Percentiles rank a stretch among this genome's conserved stretches.
These are phyloP conservation scores for Palythoa heliodiscus DNA, from an alignment of 92 coral and sea anemone genomes.

Conservation along the genomic window DNA sequence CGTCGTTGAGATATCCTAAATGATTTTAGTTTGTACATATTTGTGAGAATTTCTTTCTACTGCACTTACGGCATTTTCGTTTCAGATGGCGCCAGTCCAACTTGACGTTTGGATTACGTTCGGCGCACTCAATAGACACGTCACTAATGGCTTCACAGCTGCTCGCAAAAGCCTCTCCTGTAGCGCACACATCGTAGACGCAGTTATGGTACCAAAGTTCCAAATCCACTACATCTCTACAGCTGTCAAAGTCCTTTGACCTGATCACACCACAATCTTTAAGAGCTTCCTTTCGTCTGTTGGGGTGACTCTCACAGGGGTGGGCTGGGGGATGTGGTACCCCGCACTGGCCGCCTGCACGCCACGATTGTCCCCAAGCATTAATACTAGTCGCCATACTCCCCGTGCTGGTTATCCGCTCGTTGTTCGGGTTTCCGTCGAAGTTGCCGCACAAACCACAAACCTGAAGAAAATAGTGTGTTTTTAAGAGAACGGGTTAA, in stretches of 20 bases:
- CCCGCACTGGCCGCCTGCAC: constrained; percentile 53
- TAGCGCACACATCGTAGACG: constrained; percentile 48
- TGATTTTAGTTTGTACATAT: no score
- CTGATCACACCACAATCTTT: constrained; percentile 49
- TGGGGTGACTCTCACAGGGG: constrained; percentile 47
- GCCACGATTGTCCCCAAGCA: constrained; percentile 38
- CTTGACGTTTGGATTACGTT: neutral
- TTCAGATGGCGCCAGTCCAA: constrained; percentile 49
- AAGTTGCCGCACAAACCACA: constrained; percentile 58
- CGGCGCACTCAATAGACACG: constrained; percentile 40
- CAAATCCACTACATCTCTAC: constrained; percentile 25
- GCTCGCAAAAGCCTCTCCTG: neutral
- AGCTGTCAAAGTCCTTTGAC: constrained; percentile 14
- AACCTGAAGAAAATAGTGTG: constrained; percentile 10
- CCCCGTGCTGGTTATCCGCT: constrained; percentile 17
- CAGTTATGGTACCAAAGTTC: constrained; percentile 42
- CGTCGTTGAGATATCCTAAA: no score
- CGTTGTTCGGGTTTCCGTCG: constrained; percentile 42
- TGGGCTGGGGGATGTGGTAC: constrained; percentile 34
- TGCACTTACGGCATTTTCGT: constrained; percentile 45
- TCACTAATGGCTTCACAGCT: constrained; percentile 52
- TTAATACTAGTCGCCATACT: neutral
- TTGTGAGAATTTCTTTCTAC: no score
- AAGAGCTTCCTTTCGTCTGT: constrained; percentile 28
- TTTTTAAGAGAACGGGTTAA: neutral